Conservation (phyloP, 2,797 vertebrate species). For the Pangasius macronema region DNA sequence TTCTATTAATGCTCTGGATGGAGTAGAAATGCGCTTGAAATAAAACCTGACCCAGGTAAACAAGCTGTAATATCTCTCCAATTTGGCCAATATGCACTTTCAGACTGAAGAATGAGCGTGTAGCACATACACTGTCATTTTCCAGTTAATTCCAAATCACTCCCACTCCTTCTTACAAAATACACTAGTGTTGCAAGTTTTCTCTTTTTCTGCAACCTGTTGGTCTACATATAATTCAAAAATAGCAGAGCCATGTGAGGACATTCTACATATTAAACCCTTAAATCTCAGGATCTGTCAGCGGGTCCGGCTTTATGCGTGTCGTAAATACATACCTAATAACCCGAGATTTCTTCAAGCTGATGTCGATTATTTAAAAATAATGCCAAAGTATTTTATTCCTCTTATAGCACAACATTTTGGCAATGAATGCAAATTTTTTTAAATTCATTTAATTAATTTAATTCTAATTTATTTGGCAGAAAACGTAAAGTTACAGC, state of each 20-base stretch:
- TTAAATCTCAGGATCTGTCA: background rate
- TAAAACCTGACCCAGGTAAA: background rate
- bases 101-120: background rate
- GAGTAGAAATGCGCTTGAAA: background rate
- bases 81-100: background rate
- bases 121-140: background rate
- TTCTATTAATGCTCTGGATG: background rate
- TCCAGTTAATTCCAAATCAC: constrained; percentile 1
- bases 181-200: background rate
- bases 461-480: too few relatives aligned
- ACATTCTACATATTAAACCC: background rate
- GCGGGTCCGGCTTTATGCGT: background rate
- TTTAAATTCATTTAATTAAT: too few relatives aligned
- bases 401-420: background rate
- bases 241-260: background rate
- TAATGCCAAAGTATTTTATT: background rate
- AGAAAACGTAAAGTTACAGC: background rate
- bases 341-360: background rate
- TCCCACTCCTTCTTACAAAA: constrained; percentile 1
- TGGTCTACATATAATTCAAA: background rate
- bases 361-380: background rate
- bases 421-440: too few relatives aligned
- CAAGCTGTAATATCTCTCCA: background rate
- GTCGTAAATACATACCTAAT: background rate
- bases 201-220: background rate